These are phyloP conservation scores for Eucera pruinosa DNA, from an alignment of 2,888 invertebrate species.

Conservation along the genomic window DNA sequence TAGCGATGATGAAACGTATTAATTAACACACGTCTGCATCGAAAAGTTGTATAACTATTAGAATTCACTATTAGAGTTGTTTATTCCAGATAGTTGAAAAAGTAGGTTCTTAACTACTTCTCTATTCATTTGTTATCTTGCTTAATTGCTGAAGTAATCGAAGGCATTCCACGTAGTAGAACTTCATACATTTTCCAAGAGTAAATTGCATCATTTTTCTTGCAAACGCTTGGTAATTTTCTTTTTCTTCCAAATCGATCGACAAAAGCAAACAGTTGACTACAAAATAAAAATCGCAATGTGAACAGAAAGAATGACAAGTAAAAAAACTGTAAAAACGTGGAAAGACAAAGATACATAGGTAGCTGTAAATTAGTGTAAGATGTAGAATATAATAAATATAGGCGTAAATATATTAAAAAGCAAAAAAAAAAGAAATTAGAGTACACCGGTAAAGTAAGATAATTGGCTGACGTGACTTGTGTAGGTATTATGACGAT, in stretches of 20 bases:
- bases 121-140: neutral
- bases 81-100: conserved; percentile 10
- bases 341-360: neutral
- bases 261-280: neutral
- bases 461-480: conserved; percentile 75
- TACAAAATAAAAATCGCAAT: neutral
- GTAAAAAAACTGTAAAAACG: neutral
- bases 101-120: neutral
- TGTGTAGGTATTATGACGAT: conserved; percentile 93
- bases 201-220: conserved; percentile 17
- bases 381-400: conserved; percentile 15
- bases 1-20: conserved; percentile 33
- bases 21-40: too few relatives aligned
- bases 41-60: conserved; percentile 5
- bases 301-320: conserved; percentile 6
- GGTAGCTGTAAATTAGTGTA: conserved; percentile 1
- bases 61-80: conserved; percentile 17
- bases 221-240: neutral
- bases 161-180: neutral
- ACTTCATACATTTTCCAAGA: neutral
- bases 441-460: conserved; percentile 60
- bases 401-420: conserved; percentile 21
- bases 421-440: conserved; percentile 18
- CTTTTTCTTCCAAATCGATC: neutral
- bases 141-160: conserved; percentile 8